Conservation (phyloP, 2,888 invertebrate genomes). For the Abscondita cerata region DNA sequence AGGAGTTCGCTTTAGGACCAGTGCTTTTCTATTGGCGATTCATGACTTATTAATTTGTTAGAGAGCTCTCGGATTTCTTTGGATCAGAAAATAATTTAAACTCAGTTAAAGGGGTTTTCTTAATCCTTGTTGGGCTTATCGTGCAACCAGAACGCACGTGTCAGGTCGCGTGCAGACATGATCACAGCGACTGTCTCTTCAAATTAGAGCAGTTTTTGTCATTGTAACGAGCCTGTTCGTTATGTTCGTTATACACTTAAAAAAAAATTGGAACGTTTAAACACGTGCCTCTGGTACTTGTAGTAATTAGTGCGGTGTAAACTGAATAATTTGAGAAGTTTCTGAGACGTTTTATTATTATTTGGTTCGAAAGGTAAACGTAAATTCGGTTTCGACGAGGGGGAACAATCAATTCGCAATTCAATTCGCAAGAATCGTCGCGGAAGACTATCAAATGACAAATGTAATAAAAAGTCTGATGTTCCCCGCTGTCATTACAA, state of each 20-base stretch:
- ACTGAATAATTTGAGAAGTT: conserved; percentile 10
- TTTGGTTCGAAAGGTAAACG: conserved; percentile 36
- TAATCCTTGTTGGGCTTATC: conserved; percentile 17
- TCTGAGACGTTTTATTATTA: conserved; percentile 17
- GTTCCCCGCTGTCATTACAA: conserved; percentile 54
- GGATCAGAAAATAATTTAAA: not conserved
- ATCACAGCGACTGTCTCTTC: conserved; percentile 32
- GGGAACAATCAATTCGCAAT: conserved; percentile 47
- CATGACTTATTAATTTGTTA: no score
- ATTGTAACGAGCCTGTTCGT: conserved; percentile 26
- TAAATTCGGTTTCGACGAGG: conserved; percentile 36
- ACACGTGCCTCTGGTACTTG: conserved; percentile 37
- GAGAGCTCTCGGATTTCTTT: not conserved
- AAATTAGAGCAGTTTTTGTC: conserved; percentile 39
- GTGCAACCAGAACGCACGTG: conserved; percentile 32
- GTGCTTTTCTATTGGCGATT: conserved; percentile 12
- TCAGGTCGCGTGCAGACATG: conserved; percentile 32
- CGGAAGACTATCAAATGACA: conserved; percentile 55
- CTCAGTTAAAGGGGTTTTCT: conserved; percentile 11
- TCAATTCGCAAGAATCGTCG: conserved; percentile 41
- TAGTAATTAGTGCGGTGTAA: conserved; percentile 39
- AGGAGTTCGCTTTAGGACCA: conserved; percentile 18
- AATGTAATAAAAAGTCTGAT: conserved; percentile 53
- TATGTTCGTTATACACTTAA: not conserved
- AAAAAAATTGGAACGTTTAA: conserved; percentile 21